A percentile compares a stretch with the other conserved stretches of the same genome.
phyloP scores from a whole-genome alignment of 2,113 vertebrate species.

The Eulemur rufifrons region DNA sequence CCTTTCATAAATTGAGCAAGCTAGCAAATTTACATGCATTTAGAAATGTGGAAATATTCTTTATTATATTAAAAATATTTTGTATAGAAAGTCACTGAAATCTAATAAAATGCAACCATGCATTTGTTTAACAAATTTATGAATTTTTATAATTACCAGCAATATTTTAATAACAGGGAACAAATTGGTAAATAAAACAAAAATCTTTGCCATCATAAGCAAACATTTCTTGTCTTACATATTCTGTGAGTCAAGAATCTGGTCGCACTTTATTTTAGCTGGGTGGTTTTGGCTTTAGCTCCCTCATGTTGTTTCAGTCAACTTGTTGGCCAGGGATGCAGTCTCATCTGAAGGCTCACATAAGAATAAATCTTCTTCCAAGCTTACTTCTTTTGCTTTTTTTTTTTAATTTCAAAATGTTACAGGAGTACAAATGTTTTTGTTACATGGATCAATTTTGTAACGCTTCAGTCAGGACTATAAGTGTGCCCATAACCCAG shows the following conservation, averaged over 20 bases:
- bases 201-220: neutral
- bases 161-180: neutral
- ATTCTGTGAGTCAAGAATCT: neutral
- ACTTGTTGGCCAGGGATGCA: neutral
- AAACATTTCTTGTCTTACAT: neutral
- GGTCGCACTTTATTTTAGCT: neutral
- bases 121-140: neutral
- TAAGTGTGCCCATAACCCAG: too few relatives aligned
- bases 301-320: neutral
- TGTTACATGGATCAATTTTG: too few relatives aligned
- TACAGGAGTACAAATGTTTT: too few relatives aligned
- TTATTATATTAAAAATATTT: neutral
- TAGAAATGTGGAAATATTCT: neutral
- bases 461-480: too few relatives aligned
- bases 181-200: neutral
- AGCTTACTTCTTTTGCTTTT: too few relatives aligned
- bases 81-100: neutral
- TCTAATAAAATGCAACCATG: neutral
- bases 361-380: too few relatives aligned
- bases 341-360: too few relatives aligned
- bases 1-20: neutral
- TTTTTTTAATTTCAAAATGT: too few relatives aligned
- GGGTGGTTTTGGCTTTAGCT: neutral
- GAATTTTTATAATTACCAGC: neutral
- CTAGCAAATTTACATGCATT: neutral